phyloP scores from a whole-genome alignment of 1,140 invertebrate species.

The Aphidius gifuensis region DNA sequence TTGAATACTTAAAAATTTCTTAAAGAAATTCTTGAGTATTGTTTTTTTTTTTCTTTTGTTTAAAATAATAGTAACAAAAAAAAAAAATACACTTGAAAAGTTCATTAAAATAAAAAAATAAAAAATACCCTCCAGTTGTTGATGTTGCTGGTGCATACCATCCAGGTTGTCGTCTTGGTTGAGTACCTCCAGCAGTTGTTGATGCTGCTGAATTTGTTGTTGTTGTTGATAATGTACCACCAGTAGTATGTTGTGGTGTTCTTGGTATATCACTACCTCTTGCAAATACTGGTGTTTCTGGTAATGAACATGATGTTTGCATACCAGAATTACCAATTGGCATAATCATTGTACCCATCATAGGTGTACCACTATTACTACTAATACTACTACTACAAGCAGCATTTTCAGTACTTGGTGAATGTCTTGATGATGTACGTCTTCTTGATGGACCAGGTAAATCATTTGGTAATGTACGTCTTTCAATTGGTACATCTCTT shows the following conservation, averaged over 20 bases:
- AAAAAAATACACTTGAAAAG: too few relatives aligned
- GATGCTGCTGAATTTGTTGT: conserved; percentile 10
- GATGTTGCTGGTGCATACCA: conserved; percentile 52
- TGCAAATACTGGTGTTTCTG: conserved; percentile 80
- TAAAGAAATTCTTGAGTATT: neutral
- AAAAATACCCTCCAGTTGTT: conserved; percentile 42
- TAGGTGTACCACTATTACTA: conserved; percentile 12
- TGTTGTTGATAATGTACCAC: conserved; percentile 21
- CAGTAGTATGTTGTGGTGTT: conserved; percentile 60
- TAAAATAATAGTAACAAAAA: too few relatives aligned
- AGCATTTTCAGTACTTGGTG: conserved; percentile 58
- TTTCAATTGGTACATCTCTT: conserved; percentile 64
- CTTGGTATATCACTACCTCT: conserved; percentile 74
- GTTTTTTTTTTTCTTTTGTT: too few relatives aligned
- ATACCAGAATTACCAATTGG: conserved; percentile 53
- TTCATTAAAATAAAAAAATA: neutral
- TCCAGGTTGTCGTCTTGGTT: conserved; percentile 49
- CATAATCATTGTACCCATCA: conserved; percentile 25
- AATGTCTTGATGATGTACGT: conserved; percentile 52
- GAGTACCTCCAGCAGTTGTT: conserved; percentile 39
- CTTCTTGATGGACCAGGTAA: conserved; percentile 56
- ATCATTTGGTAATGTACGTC: conserved; percentile 69
- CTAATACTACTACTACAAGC: conserved; percentile 6
- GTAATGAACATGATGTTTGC: conserved; percentile 77
- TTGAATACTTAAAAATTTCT: neutral